These are phyloP conservation scores for Chrysolina haemoptera DNA, from an alignment of 2,888 invertebrate genomes.

Conservation along the genomic window DNA sequence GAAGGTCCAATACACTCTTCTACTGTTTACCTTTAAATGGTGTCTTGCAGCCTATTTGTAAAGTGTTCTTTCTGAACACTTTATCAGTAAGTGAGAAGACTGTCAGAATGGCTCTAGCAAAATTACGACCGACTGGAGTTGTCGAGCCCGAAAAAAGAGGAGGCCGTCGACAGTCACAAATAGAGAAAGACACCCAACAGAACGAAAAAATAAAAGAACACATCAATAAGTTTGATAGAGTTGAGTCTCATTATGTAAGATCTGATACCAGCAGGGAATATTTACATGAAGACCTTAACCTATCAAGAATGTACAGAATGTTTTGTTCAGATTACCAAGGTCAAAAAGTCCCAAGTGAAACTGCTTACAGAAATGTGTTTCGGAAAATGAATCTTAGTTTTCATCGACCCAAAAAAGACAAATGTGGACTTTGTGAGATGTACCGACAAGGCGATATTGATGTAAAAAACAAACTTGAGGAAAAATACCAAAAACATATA, in stretches of 20 bases:
- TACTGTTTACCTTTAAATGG: not conserved
- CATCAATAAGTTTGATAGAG: not conserved
- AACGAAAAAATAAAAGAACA: slow-evolving; percentile 1
- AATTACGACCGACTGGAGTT: not conserved
- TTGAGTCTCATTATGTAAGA: not conserved
- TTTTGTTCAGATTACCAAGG: not conserved
- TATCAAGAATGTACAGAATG: slow-evolving; percentile 1
- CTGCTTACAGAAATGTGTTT: not conserved
- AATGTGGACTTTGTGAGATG: slow-evolving; percentile 1
- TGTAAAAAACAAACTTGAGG: not conserved
- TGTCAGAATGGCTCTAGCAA: not conserved
- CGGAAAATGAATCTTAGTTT: slow-evolving; percentile 1
- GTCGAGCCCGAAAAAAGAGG: slow-evolving; percentile 1
- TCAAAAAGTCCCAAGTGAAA: slow-evolving; percentile 1
- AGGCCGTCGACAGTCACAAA: slow-evolving; percentile 1
- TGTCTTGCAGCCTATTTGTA: not conserved
- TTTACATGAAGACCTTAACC: not conserved
- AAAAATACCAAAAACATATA: not conserved
- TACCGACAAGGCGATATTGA: not conserved
- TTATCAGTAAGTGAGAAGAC: not conserved
- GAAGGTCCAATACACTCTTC: not conserved
- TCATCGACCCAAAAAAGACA: slow-evolving; percentile 1
- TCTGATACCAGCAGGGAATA: slow-evolving; percentile 1
- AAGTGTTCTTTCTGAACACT: not conserved
- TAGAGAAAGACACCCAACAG: slow-evolving; percentile 1